These are phyloP conservation scores for Ptilorrhoa leucosticta DNA, from an alignment of 2,113 vertebrate species.

Conservation along the genomic window DNA sequence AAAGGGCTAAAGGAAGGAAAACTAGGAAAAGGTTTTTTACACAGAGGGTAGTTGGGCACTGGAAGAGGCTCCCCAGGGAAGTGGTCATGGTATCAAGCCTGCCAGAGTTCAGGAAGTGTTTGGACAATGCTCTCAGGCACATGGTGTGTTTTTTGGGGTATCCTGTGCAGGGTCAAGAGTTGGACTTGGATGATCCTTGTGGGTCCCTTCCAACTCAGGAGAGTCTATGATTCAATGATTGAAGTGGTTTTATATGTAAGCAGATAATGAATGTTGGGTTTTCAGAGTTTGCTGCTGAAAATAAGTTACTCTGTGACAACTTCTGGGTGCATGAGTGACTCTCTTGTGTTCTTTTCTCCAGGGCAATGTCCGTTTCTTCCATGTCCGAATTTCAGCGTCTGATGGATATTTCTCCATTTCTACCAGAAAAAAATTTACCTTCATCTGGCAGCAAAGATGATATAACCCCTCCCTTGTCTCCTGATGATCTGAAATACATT, in stretches of 20 bases:
- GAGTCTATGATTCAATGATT: neutral
- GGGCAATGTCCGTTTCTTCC: slow-evolving; percentile 95
- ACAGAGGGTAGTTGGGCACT: neutral
- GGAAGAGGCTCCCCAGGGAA: neutral
- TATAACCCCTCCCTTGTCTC: slow-evolving; percentile 90
- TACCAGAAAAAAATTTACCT: slow-evolving; percentile 86
- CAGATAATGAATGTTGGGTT: neutral
- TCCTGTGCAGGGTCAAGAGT: neutral
- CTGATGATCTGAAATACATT: slow-evolving; percentile 96
- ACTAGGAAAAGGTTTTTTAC: neutral
- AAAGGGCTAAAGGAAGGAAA: neutral
- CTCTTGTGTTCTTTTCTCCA: slow-evolving; percentile 38
- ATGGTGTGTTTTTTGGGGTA: neutral
- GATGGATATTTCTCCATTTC: slow-evolving; percentile 97
- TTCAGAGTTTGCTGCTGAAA: neutral
- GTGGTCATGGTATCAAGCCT: neutral
- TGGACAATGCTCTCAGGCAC: neutral
- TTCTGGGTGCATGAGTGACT: neutral
- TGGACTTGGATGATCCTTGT: neutral
- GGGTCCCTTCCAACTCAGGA: neutral
- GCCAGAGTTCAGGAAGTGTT: neutral
- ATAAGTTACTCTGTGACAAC: neutral
- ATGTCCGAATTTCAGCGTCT: slow-evolving; percentile 98
- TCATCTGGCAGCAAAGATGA: slow-evolving; percentile 79
- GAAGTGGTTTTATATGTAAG: neutral